Evolutionary conservation across 2,888 invertebrate species (phyloP).

Genomic region (Coelopa pilipes): DNA sequence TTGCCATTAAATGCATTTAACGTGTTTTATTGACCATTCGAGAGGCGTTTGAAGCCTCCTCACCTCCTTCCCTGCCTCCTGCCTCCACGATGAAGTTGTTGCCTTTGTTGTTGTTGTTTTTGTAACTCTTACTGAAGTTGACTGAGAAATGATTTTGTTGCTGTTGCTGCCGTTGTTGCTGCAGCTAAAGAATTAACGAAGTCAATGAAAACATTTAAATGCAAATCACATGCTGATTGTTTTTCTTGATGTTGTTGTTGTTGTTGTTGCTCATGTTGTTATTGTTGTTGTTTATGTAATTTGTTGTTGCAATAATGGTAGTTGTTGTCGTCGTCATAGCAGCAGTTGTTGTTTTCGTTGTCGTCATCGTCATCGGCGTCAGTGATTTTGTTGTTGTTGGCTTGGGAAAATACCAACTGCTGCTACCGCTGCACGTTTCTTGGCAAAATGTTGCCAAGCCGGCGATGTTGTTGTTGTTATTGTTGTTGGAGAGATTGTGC

Average conservation of each 20-base stretch:
- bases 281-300: no score
- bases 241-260: constrained; percentile 17
- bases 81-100: no score
- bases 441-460: neutral
- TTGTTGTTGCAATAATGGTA: no score
- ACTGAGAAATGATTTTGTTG: neutral
- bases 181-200: constrained; percentile 21
- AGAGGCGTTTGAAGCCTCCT: neutral
- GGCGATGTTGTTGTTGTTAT: no score
- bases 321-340: constrained; percentile 9
- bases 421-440: neutral
- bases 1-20: constrained; percentile 16
- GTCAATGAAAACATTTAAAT: constrained; percentile 26
- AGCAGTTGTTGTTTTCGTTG: no score
- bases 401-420: no score
- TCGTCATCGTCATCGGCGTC: no score
- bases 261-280: neutral
- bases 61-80: neutral
- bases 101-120: no score
- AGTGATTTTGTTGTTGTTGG: no score
- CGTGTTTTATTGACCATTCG: constrained; percentile 24
- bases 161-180: constrained; percentile 2
- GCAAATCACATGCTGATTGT: constrained; percentile 11
- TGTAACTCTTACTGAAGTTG: no score
- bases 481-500: no score